Evolutionary conservation across 2,888 invertebrate genomes (phyloP).

Genomic region (Clepsis dumicolana): DNA sequence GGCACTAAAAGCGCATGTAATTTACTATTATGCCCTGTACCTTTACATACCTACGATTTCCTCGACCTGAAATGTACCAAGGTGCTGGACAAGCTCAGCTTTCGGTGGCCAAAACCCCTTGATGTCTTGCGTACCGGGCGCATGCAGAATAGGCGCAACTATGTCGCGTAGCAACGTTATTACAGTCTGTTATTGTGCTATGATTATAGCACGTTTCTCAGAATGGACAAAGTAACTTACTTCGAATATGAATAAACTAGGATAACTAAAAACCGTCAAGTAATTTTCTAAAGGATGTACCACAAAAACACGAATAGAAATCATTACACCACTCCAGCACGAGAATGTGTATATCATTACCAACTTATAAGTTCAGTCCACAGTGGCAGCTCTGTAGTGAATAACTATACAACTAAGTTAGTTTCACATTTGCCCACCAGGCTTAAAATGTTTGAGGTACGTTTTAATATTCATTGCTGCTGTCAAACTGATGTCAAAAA

Average conservation of each 20-base stretch:
- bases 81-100: too few relatives aligned
- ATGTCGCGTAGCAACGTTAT: too few relatives aligned
- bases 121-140: too few relatives aligned
- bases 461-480: slow-evolving; percentile 34
- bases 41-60: too few relatives aligned
- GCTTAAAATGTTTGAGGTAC: neutral
- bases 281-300: slow-evolving; percentile 1
- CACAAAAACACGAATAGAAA: neutral
- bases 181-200: too few relatives aligned
- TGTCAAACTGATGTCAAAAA: slow-evolving; percentile 40
- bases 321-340: neutral
- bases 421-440: slow-evolving; percentile 7
- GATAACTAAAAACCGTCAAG: neutral
- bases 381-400: neutral
- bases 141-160: too few relatives aligned
- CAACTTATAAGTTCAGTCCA: neutral
- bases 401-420: neutral
- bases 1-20: too few relatives aligned
- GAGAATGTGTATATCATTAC: slow-evolving; percentile 4
- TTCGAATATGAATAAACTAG: neutral
- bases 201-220: too few relatives aligned
- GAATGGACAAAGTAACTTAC: too few relatives aligned
- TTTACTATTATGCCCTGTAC: too few relatives aligned
- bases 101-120: too few relatives aligned
- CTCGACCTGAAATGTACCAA: too few relatives aligned